Conservation (phyloP, 1,140 invertebrate species). For the Ladona fulva region DNA sequence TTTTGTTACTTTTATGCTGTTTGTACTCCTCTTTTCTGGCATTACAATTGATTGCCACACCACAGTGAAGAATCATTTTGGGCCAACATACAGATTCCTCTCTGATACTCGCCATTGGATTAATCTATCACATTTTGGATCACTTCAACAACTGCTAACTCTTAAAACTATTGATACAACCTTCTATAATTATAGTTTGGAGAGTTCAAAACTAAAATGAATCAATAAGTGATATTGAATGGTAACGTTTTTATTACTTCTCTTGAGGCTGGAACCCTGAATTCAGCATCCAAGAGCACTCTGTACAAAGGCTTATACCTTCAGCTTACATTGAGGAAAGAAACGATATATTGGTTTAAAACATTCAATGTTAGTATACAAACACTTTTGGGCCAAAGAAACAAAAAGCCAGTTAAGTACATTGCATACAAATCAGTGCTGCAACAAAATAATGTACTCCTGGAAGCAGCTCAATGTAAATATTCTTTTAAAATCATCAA, state of each 20-base stretch:
- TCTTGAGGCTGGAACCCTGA: not conserved
- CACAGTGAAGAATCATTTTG: too few relatives aligned
- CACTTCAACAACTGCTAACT: too few relatives aligned
- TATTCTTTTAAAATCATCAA: not conserved
- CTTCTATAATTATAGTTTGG: too few relatives aligned
- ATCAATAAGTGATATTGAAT: not conserved
- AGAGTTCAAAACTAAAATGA: too few relatives aligned
- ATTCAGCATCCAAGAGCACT: constrained; percentile 4
- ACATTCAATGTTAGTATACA: not conserved
- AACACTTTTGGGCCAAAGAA: not conserved
- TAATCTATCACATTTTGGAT: too few relatives aligned
- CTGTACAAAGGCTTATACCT: not conserved
- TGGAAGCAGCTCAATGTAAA: not conserved
- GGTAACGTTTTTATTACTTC: not conserved
- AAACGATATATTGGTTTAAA: not conserved
- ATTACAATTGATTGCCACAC: too few relatives aligned
- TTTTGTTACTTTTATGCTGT: too few relatives aligned
- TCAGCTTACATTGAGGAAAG: not conserved
- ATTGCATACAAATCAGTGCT: not conserved
- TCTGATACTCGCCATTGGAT: too few relatives aligned
- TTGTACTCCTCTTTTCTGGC: too few relatives aligned
- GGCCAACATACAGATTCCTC: too few relatives aligned
- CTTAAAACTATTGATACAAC: too few relatives aligned
- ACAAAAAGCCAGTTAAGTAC: not conserved
- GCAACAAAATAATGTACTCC: not conserved